These are phyloP conservation scores for Dipodomys spectabilis DNA, from an alignment of 2,113 vertebrate species.

Conservation along the genomic window DNA sequence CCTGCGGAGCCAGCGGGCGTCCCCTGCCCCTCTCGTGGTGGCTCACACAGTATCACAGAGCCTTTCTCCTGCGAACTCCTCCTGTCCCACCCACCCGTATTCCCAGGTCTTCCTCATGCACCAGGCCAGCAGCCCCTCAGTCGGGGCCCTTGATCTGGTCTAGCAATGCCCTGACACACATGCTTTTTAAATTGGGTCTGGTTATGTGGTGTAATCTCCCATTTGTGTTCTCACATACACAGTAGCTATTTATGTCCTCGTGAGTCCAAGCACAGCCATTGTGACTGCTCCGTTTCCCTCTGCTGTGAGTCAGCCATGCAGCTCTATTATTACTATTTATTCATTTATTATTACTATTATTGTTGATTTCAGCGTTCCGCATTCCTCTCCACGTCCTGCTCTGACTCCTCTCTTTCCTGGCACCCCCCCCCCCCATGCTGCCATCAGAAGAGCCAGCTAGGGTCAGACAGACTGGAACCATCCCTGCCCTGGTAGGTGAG, in stretches of 20 bases:
- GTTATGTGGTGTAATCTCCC: conserved; percentile 50
- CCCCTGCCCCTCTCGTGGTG: not conserved
- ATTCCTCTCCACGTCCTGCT: not conserved
- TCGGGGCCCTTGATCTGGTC: not conserved
- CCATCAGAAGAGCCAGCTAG: not conserved
- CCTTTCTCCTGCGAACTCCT: not conserved
- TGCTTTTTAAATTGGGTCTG: conserved; percentile 28
- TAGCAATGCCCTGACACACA: not conserved
- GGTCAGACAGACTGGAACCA: too few species aligned
- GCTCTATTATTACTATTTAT: not conserved
- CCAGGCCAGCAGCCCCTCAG: not conserved
- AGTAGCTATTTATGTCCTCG: not conserved
- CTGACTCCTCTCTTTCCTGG: not conserved
- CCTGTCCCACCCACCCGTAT: not conserved
- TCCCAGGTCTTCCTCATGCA: too few species aligned
- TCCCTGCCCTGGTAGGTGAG: too few species aligned
- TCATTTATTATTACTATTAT: too few species aligned
- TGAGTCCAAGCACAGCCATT: not conserved
- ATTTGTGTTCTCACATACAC: conserved; percentile 8
- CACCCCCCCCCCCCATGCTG: not conserved
- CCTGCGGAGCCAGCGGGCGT: not conserved
- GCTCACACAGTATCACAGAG: not conserved
- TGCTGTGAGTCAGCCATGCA: not conserved
- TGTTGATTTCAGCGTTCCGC: not conserved
- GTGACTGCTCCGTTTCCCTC: not conserved